Evolutionary conservation across 2,888 invertebrate genomes (phyloP).

Genomic region (Hydrotaea cyrtoneurina): DNA sequence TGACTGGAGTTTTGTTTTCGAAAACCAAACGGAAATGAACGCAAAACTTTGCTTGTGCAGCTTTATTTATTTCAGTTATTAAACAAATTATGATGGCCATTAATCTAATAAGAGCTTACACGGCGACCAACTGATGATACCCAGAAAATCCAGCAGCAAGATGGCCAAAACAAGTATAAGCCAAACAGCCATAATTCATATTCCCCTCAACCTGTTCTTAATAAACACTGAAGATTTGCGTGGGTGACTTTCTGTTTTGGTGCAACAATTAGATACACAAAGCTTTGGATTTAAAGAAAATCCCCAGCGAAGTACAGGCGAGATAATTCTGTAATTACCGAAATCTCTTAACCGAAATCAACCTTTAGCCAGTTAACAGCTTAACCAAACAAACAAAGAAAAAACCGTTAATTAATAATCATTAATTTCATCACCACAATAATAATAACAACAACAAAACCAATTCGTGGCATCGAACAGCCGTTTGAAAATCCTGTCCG

Average conservation of each 20-base stretch:
- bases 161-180: background rate
- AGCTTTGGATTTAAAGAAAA: background rate
- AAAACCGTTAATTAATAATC: background rate
- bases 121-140: constrained; percentile 40
- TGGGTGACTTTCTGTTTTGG: background rate
- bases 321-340: background rate
- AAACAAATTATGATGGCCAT: constrained; percentile 59
- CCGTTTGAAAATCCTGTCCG: background rate
- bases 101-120: constrained; percentile 53
- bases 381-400: background rate
- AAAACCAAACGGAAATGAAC: background rate
- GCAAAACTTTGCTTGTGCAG: constrained; percentile 11
- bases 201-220: background rate
- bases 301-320: background rate
- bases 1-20: background rate
- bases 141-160: background rate
- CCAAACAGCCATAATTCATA: constrained; percentile 7
- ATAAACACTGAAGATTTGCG: background rate
- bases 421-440: constrained; percentile 33
- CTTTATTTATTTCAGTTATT: constrained; percentile 48
- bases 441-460: background rate
- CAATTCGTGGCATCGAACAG: background rate
- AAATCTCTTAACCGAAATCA: background rate
- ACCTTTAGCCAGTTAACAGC: background rate
- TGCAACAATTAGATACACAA: background rate